These are phyloP conservation scores for Pangasius mekongensis DNA, from an alignment of 2,797 vertebrate genomes.

Conservation along the genomic window DNA sequence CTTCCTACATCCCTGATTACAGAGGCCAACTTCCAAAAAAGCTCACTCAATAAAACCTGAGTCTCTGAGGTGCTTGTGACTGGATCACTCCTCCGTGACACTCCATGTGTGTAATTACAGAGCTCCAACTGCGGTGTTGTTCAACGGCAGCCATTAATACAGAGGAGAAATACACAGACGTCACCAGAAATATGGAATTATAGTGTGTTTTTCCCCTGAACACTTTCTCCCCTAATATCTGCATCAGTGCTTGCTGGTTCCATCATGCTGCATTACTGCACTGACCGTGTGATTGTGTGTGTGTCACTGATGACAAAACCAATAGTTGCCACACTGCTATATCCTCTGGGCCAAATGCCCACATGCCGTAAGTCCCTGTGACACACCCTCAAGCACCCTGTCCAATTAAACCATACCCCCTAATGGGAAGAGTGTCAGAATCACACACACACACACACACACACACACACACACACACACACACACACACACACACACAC, in stretches of 20 bases:
- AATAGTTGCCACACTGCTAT: neutral
- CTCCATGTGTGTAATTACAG: slow-evolving; percentile 12
- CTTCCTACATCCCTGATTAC: neutral
- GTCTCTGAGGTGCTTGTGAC: neutral
- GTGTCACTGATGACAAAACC: slow-evolving; percentile 14
- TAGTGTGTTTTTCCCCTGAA: neutral
- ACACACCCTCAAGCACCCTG: neutral
- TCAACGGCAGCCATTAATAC: neutral
- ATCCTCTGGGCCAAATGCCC: neutral
- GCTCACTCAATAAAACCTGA: slow-evolving; percentile 34
- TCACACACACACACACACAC: neutral
- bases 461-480: slow-evolving; percentile 8
- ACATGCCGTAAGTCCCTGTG: neutral
- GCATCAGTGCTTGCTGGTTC: slow-evolving; percentile 13
- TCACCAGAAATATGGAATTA: neutral
- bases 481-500: neutral
- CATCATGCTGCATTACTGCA: neutral
- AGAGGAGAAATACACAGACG: neutral
- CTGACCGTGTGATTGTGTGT: neutral
- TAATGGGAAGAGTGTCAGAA: neutral
- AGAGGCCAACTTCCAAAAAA: neutral
- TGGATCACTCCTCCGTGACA: neutral
- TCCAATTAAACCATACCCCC: slow-evolving; percentile 6
- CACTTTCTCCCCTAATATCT: neutral
- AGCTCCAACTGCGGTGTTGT: neutral